Conservation (phyloP, 2,113 vertebrate species). For the Sardina pilchardus region DNA sequence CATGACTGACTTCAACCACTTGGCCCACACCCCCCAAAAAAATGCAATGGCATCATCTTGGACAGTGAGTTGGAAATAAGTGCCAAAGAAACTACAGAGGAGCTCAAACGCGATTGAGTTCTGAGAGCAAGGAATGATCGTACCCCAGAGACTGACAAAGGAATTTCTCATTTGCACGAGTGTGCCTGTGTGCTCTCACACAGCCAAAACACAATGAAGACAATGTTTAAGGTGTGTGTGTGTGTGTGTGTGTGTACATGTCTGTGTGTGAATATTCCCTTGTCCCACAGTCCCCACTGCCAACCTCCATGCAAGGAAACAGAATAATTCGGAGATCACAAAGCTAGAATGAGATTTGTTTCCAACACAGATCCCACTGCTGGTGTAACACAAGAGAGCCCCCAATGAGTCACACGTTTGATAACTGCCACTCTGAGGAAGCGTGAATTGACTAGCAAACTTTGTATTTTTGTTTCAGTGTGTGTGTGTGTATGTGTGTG, state of each 20-base stretch:
- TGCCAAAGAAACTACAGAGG: background rate
- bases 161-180: constrained; percentile 4
- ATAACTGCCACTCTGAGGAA: background rate
- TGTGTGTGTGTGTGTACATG: background rate
- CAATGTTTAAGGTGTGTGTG: constrained; percentile 2
- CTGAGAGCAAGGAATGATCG: background rate
- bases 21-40: background rate
- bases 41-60: background rate
- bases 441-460: background rate
- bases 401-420: background rate
- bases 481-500: background rate
- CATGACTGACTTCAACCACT: background rate
- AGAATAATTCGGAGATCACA: constrained; percentile 1
- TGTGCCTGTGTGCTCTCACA: background rate
- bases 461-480: background rate
- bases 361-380: background rate
- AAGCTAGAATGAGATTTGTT: background rate
- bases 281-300: no score
- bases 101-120: background rate
- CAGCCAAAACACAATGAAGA: background rate
- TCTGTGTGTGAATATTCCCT: background rate
- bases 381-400: background rate
- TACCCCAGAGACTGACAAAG: background rate
- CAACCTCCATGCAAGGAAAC: background rate
- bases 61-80: background rate